Evolutionary conservation across 37 sponge, comb jelly and placozoan species (phyloP), one percentile per base, ranked within the genome.

Genomic region (Aphrocallistes beatrix): DNA sequence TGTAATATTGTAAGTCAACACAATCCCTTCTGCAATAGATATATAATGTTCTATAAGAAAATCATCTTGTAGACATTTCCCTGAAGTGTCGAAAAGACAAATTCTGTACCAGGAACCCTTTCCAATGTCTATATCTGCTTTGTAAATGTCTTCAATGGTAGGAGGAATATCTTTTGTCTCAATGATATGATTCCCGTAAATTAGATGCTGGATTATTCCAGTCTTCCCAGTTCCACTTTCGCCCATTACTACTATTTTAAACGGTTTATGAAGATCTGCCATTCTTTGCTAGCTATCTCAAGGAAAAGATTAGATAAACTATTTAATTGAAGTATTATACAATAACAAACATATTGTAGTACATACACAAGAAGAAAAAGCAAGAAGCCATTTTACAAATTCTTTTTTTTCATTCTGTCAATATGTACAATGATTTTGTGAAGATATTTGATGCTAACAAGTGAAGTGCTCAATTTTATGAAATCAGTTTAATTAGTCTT

Each of bases 1-100:
- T 3, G 75, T 60, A 6, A 60, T 60, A 60, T 60, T 60, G 34
- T 60, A 60, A 3, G 75, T 60, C 75, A 60, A 60, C n/a, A 60
- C 75, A 32, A 60, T 60, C 75, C 75, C 75, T 60, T 60, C 75
- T 60, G 75, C 75, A 32, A 60, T 60, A 28, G 75, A 60, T 32
- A 60, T 60, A 30, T 60, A 60, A 13, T 60, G 75, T 1, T 60
- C 75, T 19, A 13, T 21, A 6, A 60, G 75, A 25, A 32, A 6
- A 60, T 60, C 75, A 13, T 60, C 75, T 25, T 60, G 34, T 3
- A 60, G 8, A 60, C 28, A 3, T 60, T 60, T 13, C 34, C 75
- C 75, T 60, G 75, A 60, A 60, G 75, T 60, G n/a, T 60, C 75
- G n/a, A 60, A 60, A 19, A 60, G 34, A 60, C 75, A 60, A 60